Percentiles rank a stretch among this genome's conserved stretches.
phyloP scores from a whole-genome alignment of 2,797 vertebrate genomes.

The Mus caroli region DNA sequence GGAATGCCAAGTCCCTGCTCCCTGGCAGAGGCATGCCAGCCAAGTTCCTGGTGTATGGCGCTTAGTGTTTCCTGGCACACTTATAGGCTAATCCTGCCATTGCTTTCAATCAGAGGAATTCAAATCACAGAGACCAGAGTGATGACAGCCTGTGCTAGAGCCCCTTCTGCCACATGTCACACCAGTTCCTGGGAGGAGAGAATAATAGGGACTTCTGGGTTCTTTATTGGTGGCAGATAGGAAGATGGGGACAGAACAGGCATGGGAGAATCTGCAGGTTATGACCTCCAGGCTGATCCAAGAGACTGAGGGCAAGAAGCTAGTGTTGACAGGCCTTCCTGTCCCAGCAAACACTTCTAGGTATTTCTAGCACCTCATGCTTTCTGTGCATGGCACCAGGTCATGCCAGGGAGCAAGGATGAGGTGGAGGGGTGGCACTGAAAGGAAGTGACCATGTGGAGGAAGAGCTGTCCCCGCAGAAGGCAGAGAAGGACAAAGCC shows the following conservation, averaged over 20 bases:
- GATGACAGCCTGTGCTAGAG: background rate
- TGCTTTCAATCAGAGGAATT: slow-evolving; percentile 32
- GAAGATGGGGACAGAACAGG: background rate
- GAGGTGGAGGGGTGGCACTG: background rate
- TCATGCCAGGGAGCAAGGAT: background rate
- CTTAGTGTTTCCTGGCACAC: accelerated
- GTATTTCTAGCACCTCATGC: background rate
- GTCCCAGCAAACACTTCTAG: background rate
- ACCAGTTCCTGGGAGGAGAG: background rate
- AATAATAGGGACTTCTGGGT: background rate
- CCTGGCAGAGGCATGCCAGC: background rate
- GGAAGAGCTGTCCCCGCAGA: background rate
- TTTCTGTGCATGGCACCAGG: background rate
- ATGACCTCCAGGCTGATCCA: background rate
- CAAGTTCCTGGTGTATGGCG: background rate
- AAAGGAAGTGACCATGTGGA: background rate
- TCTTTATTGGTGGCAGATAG: background rate
- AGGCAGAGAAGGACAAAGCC: background rate
- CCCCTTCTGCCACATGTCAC: slow-evolving; percentile 31
- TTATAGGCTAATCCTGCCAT: background rate
- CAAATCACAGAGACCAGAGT: background rate
- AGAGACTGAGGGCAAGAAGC: accelerated
- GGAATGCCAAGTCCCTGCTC: background rate
- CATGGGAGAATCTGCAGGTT: background rate
- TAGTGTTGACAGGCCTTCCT: background rate